Conservation (phyloP, 1,140 invertebrate genomes). For the Lysiphlebus fabarum region DNA sequence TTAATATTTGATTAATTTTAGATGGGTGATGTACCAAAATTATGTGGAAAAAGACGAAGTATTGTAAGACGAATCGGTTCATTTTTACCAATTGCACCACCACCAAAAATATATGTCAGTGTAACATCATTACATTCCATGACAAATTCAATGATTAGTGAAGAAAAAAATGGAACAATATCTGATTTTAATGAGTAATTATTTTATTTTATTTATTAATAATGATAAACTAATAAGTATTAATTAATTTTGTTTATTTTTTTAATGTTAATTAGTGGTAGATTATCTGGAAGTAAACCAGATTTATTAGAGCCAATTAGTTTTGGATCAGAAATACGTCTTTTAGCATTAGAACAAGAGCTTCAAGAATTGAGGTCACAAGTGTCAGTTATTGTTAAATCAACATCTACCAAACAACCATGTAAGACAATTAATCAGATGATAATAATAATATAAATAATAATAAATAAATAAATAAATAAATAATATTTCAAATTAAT, state of each 20-base stretch:
- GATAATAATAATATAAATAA: slow-evolving; percentile 5
- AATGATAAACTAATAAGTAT: slow-evolving; percentile 40
- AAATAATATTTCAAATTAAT: slow-evolving; percentile 10
- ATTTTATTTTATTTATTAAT: too few relatives aligned
- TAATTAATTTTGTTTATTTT: neutral
- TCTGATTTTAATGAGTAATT: slow-evolving; percentile 38
- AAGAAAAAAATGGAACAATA: slow-evolving; percentile 40
- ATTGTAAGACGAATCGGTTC: slow-evolving; percentile 51
- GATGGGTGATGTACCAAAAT: slow-evolving; percentile 44
- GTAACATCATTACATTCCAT: slow-evolving; percentile 54
- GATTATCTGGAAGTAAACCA: slow-evolving; percentile 46
- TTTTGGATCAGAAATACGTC: slow-evolving; percentile 52
- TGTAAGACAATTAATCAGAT: slow-evolving; percentile 27
- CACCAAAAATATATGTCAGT: slow-evolving; percentile 53
- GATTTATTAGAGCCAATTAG: slow-evolving; percentile 52
- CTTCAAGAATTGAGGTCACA: slow-evolving; percentile 51
- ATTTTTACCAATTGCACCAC: slow-evolving; percentile 49
- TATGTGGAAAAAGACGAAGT: slow-evolving; percentile 49
- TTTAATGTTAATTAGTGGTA: slow-evolving; percentile 29
- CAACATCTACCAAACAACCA: slow-evolving; percentile 35
- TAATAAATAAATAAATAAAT: neutral
- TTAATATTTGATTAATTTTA: slow-evolving; percentile 14
- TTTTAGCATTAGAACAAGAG: slow-evolving; percentile 51
- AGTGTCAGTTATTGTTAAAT: slow-evolving; percentile 50
- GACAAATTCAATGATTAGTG: slow-evolving; percentile 54